Conservation (phyloP, 2,113 vertebrate species). For the Pyxicephalus adspersus region DNA sequence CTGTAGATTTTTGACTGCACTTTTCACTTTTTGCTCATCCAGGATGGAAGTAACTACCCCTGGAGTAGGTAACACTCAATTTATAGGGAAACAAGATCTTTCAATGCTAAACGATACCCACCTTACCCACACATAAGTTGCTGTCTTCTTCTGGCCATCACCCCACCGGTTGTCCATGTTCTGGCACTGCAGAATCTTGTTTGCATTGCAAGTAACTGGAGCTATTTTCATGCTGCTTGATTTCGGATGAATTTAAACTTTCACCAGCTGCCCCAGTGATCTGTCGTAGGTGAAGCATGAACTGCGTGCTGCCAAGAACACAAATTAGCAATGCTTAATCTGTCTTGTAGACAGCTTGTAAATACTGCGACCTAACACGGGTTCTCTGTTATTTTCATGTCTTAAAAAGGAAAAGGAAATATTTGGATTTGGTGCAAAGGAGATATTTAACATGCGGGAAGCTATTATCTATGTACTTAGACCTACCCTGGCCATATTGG, state of each 20-base stretch:
- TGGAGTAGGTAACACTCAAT: no score
- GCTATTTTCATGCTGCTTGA: not conserved
- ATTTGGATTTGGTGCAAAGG: no score
- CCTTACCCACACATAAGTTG: not conserved
- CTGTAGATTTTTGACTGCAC: no score
- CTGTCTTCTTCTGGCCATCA: not conserved
- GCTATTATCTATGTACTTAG: no score
- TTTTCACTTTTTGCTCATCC: no score
- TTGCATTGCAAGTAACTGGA: not conserved
- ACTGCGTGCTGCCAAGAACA: slow-evolving; percentile 3
- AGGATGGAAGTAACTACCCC: no score
- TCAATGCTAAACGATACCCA: no score
- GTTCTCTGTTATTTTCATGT: not conserved
- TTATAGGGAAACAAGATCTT: no score
- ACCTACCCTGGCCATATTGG: no score
- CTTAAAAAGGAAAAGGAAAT: no score
- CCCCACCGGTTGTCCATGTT: not conserved
- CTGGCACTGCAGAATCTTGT: not conserved
- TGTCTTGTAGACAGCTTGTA: not conserved
- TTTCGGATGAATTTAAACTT: not conserved
- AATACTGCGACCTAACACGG: not conserved
- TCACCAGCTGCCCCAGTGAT: not conserved
- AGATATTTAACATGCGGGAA: no score
- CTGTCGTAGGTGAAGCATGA: slow-evolving; percentile 8
- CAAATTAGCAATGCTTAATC: not conserved